A percentile compares a stretch with the other conserved stretches of the same genome.
Evolutionary conservation across 2,113 vertebrate genomes (phyloP).

Genomic region (Lycaon pictus): DNA sequence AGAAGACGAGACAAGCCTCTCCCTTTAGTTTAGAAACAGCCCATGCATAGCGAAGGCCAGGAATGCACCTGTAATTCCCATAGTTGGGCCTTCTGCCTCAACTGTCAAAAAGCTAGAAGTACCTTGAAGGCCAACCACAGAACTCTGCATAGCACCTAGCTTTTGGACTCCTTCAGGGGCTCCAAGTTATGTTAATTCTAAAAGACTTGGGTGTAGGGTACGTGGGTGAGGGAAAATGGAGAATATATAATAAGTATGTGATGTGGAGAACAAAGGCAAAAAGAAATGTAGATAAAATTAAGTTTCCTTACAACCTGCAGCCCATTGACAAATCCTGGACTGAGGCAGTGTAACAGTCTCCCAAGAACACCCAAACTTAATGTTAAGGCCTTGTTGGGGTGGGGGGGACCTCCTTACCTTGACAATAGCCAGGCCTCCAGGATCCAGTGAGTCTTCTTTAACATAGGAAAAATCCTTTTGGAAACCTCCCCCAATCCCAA

Average conservation of each 20-base stretch:
- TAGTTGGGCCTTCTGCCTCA: background rate
- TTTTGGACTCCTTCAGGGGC: background rate
- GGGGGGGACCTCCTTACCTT: background rate
- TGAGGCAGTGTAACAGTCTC: background rate
- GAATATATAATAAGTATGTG: background rate
- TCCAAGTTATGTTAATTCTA: background rate
- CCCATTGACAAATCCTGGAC: background rate
- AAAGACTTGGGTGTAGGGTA: background rate
- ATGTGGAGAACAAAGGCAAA: background rate
- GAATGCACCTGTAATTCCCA: background rate
- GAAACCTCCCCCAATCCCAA: background rate
- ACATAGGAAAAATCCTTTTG: background rate
- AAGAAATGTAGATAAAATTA: background rate
- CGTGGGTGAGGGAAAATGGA: background rate
- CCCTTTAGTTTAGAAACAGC: background rate
- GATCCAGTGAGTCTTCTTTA: background rate
- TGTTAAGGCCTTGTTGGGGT: background rate
- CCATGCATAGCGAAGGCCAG: background rate
- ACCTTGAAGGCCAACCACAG: background rate
- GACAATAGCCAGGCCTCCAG: background rate
- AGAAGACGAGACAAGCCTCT: background rate
- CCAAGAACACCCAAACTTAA: background rate
- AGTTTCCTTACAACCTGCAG: background rate
- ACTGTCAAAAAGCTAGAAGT: background rate
- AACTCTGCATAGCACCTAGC: background rate